phyloP scores from a whole-genome alignment of 1,140 invertebrate species.

The Microplitis mediator region DNA sequence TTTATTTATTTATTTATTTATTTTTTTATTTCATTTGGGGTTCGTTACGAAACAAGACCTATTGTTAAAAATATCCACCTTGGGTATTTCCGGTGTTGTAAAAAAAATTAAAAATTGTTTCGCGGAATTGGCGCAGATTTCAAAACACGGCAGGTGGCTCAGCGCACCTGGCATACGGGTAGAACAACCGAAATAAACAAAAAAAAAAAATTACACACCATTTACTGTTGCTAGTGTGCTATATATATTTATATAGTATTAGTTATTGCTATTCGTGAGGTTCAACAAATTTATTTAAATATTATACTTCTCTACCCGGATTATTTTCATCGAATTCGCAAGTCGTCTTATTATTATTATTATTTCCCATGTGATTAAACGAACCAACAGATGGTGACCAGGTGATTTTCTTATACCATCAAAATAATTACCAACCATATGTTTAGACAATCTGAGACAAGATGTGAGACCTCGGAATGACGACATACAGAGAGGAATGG shows the following conservation, averaged over 20 bases:
- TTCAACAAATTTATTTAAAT: too few relatives aligned
- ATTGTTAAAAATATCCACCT: background rate
- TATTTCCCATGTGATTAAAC: too few relatives aligned
- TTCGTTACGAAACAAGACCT: too few relatives aligned
- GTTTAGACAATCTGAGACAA: background rate
- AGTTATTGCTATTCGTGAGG: too few relatives aligned
- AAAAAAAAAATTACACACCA: too few relatives aligned
- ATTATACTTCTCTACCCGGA: background rate
- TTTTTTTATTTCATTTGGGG: too few relatives aligned
- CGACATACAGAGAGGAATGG: too few relatives aligned
- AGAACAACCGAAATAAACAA: too few relatives aligned
- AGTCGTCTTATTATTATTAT: background rate
- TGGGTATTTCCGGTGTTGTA: background rate
- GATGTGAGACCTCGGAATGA: too few relatives aligned
- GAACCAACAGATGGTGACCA: conserved; percentile 48
- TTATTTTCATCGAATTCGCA: background rate
- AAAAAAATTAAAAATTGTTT: background rate
- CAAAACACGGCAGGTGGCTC: conserved; percentile 17
- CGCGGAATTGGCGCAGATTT: background rate
- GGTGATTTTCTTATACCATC: conserved; percentile 38
- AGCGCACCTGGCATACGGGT: conserved; percentile 22
- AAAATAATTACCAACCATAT: conserved; percentile 29
- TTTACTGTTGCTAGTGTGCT: too few relatives aligned
- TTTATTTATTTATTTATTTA: background rate
- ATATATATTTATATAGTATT: background rate